Evolutionary conservation across 2,113 vertebrate genomes (phyloP).

Genomic region (Lepisosteus oculatus): DNA sequence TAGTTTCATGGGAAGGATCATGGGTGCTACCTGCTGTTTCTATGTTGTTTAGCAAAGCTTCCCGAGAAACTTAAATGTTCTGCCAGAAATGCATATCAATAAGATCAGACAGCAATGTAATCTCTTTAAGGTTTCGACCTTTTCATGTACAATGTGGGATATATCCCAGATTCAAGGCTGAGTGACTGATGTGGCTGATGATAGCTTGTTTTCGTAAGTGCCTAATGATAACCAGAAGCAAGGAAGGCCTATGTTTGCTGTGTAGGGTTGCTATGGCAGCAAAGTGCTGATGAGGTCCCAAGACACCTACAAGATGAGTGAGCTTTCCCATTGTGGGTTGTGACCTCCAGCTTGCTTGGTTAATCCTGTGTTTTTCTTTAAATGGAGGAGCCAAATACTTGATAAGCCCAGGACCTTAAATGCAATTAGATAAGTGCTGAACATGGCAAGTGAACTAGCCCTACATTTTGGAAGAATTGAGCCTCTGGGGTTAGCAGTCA

Average conservation of each 20-base stretch:
- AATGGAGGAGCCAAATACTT: background rate
- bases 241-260: conserved; percentile 29
- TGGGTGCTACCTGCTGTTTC: background rate
- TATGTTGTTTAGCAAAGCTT: too few relatives aligned
- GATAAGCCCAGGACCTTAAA: background rate
- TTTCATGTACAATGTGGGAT: background rate
- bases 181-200: background rate
- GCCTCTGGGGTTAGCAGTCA: too few relatives aligned
- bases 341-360: conserved; percentile 40
- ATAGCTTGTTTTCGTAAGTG: background rate
- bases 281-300: conserved; percentile 60
- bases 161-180: background rate
- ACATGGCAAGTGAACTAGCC: background rate
- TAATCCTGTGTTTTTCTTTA: conserved; percentile 23
- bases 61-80: background rate
- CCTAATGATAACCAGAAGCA: conserved; percentile 25
- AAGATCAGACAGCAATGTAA: background rate
- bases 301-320: conserved; percentile 42
- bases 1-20: background rate
- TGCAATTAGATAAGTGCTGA: background rate
- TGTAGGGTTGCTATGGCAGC: conserved; percentile 58
- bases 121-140: background rate
- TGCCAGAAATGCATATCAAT: background rate
- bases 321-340: conserved; percentile 30
- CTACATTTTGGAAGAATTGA: too few relatives aligned